Percentiles rank a stretch among this genome's conserved stretches.
Conservation (phyloP, 2,113 vertebrate species). For the Thunnus maccoyii region DNA sequence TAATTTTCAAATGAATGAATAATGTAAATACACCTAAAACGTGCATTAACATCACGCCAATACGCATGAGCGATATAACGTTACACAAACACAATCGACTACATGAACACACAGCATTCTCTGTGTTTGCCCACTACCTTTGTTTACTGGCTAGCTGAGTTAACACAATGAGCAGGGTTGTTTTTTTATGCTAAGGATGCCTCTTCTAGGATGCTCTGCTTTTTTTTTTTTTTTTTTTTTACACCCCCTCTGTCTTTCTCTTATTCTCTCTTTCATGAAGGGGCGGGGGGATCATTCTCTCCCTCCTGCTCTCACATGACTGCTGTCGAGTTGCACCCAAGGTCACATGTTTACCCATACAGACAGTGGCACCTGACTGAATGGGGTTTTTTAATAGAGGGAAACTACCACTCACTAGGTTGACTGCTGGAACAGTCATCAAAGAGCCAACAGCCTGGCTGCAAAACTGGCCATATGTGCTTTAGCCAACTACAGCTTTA, state of each 20-base stretch:
- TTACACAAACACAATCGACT: conserved; percentile 3
- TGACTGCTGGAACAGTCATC: conserved; percentile 65
- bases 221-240: conserved; percentile 40
- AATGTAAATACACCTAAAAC: neutral
- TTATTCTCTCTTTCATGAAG: conserved; percentile 15
- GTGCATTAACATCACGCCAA: neutral
- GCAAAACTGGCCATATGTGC: conserved; percentile 39
- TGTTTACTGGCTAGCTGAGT: conserved; percentile 31
- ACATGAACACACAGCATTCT: conserved; percentile 26
- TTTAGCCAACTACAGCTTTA: conserved; percentile 50
- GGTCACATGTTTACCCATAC: conserved; percentile 64
- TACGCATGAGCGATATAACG: neutral
- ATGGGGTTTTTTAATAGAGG: conserved; percentile 17
- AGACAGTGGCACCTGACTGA: conserved; percentile 66
- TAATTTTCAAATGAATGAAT: neutral
- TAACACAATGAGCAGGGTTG: conserved; percentile 44
- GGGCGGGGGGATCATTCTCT: conserved; percentile 8
- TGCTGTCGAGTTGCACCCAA: conserved; percentile 27
- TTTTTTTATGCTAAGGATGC: conserved; percentile 49
- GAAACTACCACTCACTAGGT: conserved; percentile 49
- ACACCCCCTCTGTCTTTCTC: conserved; percentile 17
- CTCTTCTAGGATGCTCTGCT: conserved; percentile 46
- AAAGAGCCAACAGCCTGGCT: conserved; percentile 60
- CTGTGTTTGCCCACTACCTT: conserved; percentile 51
- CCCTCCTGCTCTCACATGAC: conserved; percentile 62